Evolutionary conservation across 2,797 vertebrate genomes (phyloP), one percentile per base, ranked within the genome.

Genomic region (Zenarchopterus dispar): DNA sequence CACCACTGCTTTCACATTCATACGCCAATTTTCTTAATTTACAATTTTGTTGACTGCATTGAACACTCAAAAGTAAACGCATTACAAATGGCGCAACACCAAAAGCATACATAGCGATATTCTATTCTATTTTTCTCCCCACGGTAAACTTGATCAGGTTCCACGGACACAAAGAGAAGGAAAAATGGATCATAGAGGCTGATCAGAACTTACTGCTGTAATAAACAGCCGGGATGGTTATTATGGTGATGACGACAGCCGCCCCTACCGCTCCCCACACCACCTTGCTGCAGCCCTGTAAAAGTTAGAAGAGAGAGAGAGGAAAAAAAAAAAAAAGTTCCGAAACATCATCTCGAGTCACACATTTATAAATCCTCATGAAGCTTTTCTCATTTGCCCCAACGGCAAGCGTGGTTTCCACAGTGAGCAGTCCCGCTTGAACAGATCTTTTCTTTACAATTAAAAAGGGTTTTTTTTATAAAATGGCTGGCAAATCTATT

Each of bases 211-310:
- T 88, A 94, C 94, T 90, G 84, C 91, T 89, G 28, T 90, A 69
- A 84, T 92, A 89, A 77, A 94, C 82, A 0, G 92, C 88, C 23
- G 90, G 84, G 64, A 95, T 87, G 1, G 86, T 86, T 63, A 94
- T 92, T 54, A 93, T 65, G 42, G 75, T 87, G 90, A 93, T 88
- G 88, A 94, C 81, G 82, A 88, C 93, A 85, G 73, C 87, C 54
- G 86, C 86, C 66, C 88, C 92, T 24, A 89, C 26, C 70, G 87
- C 41, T 74, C 73, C 88, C 74, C 84, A 78, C 61, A 92, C 43
- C 86, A 90, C 72, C 87, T 91, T 94, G 36, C 62, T 84, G 83
- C 81, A 91, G 74, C 89, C 91, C 93, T 94, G 77, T 2, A 36
- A 78, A 77, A 84, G 75, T 71, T 65, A 62, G 1, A 13, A 36